Evolutionary conservation across 2,113 vertebrate genomes (phyloP).

Genomic region (Pachypanchax playfairii): DNA sequence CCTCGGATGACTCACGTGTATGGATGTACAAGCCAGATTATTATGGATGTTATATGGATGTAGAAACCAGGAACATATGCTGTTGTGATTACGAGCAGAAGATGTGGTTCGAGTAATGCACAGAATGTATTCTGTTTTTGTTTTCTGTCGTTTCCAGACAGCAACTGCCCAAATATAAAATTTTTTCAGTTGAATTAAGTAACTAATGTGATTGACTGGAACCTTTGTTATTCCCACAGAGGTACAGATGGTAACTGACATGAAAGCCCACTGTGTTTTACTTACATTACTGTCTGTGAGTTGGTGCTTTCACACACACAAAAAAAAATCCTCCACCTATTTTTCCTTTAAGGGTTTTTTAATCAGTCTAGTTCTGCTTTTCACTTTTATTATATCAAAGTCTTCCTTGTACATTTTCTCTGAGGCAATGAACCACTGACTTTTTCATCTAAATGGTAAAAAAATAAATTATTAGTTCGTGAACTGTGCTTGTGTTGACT

Average conservation of each 20-base stretch:
- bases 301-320: conserved; percentile 28
- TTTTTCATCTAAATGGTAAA: conserved; percentile 80
- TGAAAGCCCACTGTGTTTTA: conserved; percentile 33
- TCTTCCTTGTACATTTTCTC: conserved; percentile 74
- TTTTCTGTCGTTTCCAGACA: conserved; percentile 60
- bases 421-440: conserved; percentile 78
- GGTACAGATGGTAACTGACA: conserved; percentile 37
- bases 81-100: conserved; percentile 65
- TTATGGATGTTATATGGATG: conserved; percentile 68
- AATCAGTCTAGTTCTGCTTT: conserved; percentile 38
- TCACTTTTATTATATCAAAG: conserved; percentile 56
- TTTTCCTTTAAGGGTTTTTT: conserved; percentile 12
- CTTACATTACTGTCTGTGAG: conserved; percentile 28
- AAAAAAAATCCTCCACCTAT: conserved; percentile 23
- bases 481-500: conserved; percentile 59
- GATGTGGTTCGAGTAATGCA: conserved; percentile 65
- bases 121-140: conserved; percentile 61
- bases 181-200: conserved; percentile 40
- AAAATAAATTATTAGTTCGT: conserved; percentile 83
- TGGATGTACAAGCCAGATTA: conserved; percentile 70
- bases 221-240: conserved; percentile 43
- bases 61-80: conserved; percentile 72
- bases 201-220: conserved; percentile 52
- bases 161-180: conserved; percentile 49
- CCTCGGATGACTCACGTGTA: conserved; percentile 57